Percentiles rank a stretch among this genome's conserved stretches.
phyloP scores from a whole-genome alignment of 53 echinoderm and acorn worm genomes.

The Zoroaster sp. region DNA sequence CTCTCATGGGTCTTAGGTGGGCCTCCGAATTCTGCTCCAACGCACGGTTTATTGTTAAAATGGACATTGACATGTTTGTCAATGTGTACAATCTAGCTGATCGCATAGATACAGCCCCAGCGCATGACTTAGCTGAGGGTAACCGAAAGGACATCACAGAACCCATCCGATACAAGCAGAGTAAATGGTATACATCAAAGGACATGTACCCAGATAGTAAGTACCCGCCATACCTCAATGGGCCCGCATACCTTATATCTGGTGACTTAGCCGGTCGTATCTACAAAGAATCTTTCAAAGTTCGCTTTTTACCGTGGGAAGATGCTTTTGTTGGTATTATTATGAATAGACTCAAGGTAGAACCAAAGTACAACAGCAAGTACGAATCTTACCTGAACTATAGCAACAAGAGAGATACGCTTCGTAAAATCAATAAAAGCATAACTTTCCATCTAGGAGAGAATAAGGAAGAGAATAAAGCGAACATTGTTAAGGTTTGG shows the following conservation, averaged over 20 bases:
- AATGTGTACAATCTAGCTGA: constrained; percentile 59
- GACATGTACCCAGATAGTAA: constrained; percentile 52
- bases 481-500: constrained; percentile 33
- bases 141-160: constrained; percentile 22
- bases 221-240: constrained; percentile 73
- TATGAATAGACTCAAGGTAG: constrained; percentile 52
- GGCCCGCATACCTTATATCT: constrained; percentile 71
- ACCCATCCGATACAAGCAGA: constrained; percentile 49
- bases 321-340: constrained; percentile 79
- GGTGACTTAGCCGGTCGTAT: constrained; percentile 49
- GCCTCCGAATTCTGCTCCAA: constrained; percentile 61
- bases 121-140: constrained; percentile 46
- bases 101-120: constrained; percentile 27
- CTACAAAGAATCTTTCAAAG: constrained; percentile 50
- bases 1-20: constrained; percentile 81
- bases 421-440: background rate
- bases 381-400: constrained; percentile 29
- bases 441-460: constrained; percentile 34
- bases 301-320: constrained; percentile 76
- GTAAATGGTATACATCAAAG: constrained; percentile 69
- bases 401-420: background rate
- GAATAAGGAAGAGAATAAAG: constrained; percentile 18
- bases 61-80: constrained; percentile 78
- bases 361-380: constrained; percentile 32
- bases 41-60: constrained; percentile 66